Conservation (phyloP, 2,113 vertebrate species). For the Ia io region DNA sequence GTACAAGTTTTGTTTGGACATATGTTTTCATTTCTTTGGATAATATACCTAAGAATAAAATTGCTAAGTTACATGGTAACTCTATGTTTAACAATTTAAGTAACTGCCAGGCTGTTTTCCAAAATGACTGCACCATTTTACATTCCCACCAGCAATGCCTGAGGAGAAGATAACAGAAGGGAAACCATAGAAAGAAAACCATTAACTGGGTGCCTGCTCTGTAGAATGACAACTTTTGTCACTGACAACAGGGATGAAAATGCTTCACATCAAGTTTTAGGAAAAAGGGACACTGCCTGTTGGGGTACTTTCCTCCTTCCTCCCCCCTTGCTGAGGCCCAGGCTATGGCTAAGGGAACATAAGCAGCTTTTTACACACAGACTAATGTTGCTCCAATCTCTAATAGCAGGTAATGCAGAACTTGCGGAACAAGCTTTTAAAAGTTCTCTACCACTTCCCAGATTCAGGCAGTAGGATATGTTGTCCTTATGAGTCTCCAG, state of each 20-base stretch:
- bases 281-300: not conserved
- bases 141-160: not conserved
- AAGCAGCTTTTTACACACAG: not conserved
- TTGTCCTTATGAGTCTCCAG: not conserved
- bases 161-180: not conserved
- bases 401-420: not conserved
- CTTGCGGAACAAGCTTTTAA: not conserved
- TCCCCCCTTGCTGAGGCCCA: not conserved
- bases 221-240: not conserved
- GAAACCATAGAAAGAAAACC: not conserved
- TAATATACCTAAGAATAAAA: constrained; percentile 22
- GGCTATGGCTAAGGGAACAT: not conserved
- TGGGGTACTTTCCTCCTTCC: not conserved
- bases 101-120: constrained; percentile 20
- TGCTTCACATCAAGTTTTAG: not conserved
- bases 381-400: not conserved
- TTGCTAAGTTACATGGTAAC: not conserved
- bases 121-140: not conserved
- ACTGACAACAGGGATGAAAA: constrained; percentile 7
- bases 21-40: constrained; percentile 26
- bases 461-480: not conserved
- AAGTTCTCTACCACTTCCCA: not conserved
- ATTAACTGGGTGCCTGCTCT: not conserved
- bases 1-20: not conserved
- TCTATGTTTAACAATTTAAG: constrained; percentile 30